phyloP scores from a whole-genome alignment of 2,797 vertebrate species.

The Fringilla coelebs region DNA sequence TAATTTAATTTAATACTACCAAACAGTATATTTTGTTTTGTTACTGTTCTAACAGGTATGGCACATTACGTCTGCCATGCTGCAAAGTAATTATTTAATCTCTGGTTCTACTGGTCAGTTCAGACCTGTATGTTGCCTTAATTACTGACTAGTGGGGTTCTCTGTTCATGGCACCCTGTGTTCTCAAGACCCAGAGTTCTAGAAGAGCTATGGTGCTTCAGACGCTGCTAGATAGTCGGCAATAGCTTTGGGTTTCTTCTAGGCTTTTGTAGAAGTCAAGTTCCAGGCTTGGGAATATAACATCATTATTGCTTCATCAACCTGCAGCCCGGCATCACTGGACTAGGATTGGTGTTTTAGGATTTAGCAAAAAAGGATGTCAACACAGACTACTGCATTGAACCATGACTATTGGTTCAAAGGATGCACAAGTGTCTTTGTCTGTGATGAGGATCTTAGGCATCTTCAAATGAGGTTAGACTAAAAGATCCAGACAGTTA shows the following conservation, averaged over 20 bases:
- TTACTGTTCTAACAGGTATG: neutral
- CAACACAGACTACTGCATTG: neutral
- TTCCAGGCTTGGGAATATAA: neutral
- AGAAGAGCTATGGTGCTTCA: neutral
- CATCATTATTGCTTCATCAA: neutral
- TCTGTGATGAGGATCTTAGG: neutral
- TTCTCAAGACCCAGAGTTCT: neutral
- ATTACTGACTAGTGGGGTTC: neutral
- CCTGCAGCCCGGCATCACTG: accelerated
- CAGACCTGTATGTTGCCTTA: neutral
- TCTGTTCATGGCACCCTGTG: neutral
- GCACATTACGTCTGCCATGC: neutral
- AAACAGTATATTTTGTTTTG: neutral
- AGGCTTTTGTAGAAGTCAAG: neutral
- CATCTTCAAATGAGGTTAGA: neutral
- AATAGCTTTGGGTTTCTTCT: neutral
- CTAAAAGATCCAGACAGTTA: neutral
- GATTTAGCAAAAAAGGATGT: neutral
- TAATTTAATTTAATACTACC: neutral
- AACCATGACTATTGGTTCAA: neutral
- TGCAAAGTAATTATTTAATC: neutral
- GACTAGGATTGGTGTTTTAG: neutral
- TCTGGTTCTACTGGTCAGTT: neutral
- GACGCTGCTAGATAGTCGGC: neutral
- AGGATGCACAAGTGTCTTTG: neutral